Conservation (phyloP, 2,113 vertebrate genomes). For the Zosterops japonicus region DNA sequence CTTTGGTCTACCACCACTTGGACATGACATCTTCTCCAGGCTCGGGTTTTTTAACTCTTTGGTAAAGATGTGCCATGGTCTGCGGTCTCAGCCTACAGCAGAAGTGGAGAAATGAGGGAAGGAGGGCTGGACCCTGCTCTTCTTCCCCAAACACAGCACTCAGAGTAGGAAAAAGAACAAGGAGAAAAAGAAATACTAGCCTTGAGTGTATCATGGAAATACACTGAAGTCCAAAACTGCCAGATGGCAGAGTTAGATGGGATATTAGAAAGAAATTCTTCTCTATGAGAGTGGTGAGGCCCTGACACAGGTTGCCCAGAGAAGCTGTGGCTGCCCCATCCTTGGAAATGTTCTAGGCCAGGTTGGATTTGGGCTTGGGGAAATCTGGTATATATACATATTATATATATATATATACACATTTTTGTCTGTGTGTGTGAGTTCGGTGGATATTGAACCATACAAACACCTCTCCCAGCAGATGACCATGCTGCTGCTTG, state of each 20-base stretch:
- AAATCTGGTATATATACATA: too few relatives aligned
- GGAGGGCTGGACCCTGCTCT: not conserved
- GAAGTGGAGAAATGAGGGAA: fast-evolving
- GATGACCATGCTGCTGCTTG: not conserved
- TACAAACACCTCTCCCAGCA: not conserved
- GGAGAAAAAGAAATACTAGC: not conserved
- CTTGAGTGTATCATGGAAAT: not conserved
- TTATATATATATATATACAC: too few relatives aligned
- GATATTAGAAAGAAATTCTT: too few relatives aligned
- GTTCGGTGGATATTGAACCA: not conserved
- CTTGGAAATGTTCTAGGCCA: not conserved
- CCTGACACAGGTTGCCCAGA: not conserved
- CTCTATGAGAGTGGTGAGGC: not conserved
- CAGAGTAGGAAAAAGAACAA: fast-evolving
- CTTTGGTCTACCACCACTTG: conserved; percentile 32
- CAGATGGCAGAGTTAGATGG: not conserved
- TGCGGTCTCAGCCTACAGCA: fast-evolving
- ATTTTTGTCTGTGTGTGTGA: not conserved
- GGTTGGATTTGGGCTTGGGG: not conserved
- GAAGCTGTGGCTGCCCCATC: not conserved
- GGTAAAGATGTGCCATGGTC: fast-evolving
- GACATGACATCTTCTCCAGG: not conserved
- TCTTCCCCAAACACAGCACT: not conserved
- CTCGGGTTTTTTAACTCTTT: not conserved
- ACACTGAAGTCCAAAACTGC: not conserved